Conservation (phyloP, 2,888 invertebrate genomes). For the Cosmia pyralina region DNA sequence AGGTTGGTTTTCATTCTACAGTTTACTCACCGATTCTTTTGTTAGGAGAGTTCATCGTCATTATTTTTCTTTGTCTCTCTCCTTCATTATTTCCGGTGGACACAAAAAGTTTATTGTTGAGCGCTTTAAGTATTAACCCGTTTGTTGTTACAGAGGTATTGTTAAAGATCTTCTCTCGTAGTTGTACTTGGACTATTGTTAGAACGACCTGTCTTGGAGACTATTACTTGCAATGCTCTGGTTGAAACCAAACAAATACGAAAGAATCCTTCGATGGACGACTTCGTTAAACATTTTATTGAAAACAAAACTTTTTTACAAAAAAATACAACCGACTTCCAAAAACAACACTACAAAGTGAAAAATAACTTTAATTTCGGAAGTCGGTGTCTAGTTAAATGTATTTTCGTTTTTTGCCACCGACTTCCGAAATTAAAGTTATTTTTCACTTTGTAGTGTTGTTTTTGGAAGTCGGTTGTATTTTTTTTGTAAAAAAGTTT, state of each 20-base stretch:
- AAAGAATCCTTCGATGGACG: background rate
- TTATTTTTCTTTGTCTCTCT: conserved; percentile 63
- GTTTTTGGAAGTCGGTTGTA: too few relatives aligned
- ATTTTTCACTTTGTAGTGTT: too few relatives aligned
- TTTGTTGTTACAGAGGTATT: conserved; percentile 40
- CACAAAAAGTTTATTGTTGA: conserved; percentile 61
- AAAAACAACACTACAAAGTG: too few relatives aligned
- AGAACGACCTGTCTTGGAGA: background rate
- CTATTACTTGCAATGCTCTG: background rate
- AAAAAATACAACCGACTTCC: too few relatives aligned
- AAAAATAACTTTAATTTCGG: too few relatives aligned
- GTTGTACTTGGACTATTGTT: conserved; percentile 19
- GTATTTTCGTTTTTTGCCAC: too few relatives aligned
- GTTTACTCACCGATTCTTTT: conserved; percentile 64
- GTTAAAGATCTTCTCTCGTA: conserved; percentile 27
- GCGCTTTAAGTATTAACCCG: conserved; percentile 55
- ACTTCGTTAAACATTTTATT: background rate
- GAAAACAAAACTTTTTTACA: conserved; percentile 26
- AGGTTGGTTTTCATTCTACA: conserved; percentile 53
- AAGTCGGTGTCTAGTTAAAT: too few relatives aligned
- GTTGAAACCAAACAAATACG: background rate
- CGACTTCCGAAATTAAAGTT: too few relatives aligned
- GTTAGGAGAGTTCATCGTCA: conserved; percentile 57
- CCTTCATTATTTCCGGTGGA: conserved; percentile 65
- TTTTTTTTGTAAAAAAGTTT: too few relatives aligned